These are phyloP conservation scores for Anser brachyrhynchus DNA, from an alignment of 2,113 vertebrate genomes.

Conservation along the genomic window DNA sequence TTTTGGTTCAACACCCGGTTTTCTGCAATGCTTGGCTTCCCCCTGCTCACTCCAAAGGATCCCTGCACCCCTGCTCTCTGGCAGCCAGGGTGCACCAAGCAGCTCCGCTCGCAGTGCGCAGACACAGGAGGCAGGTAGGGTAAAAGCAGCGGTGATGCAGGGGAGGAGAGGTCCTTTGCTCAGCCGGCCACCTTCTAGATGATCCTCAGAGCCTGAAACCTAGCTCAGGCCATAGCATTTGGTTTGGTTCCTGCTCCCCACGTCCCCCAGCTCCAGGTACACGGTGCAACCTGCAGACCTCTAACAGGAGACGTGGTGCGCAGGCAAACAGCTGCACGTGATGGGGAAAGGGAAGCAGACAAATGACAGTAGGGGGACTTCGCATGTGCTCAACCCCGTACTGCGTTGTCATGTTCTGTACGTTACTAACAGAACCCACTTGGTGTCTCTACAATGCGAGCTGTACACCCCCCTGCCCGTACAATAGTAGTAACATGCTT, in stretches of 20 bases:
- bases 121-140: not conserved
- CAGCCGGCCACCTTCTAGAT: not conserved
- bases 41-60: accelerated
- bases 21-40: not conserved
- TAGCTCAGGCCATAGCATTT: not conserved
- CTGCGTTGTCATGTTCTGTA: not conserved
- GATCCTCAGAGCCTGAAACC: accelerated
- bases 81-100: not conserved
- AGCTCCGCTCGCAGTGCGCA: not conserved
- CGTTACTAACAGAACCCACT: not conserved
- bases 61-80: not conserved
- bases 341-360: not conserved
- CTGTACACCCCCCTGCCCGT: not conserved
- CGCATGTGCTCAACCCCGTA: not conserved
- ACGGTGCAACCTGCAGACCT: accelerated
- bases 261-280: not conserved
- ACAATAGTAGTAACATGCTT: not conserved
- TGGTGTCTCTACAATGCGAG: not conserved
- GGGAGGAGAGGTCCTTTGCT: not conserved
- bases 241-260: not conserved
- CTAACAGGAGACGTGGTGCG: not conserved
- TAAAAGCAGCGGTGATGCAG: not conserved
- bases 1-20: not conserved
- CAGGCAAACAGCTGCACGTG: not conserved
- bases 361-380: not conserved